Evolutionary conservation across 2,888 invertebrate genomes (phyloP).

Genomic region (Cephus spinipes): DNA sequence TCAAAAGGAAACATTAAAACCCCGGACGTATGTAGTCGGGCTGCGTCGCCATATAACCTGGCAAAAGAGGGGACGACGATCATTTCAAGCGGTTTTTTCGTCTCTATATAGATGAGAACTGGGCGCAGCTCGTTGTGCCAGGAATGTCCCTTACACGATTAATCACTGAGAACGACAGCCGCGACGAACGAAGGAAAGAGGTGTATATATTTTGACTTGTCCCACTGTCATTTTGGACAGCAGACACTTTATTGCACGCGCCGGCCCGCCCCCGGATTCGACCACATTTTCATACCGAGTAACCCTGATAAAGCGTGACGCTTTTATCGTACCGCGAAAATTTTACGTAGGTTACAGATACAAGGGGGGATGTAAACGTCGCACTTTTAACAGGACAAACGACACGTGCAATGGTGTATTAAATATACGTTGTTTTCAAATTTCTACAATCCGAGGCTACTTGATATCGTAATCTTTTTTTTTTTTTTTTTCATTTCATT

Average conservation of each 20-base stretch:
- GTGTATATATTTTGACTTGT: slow-evolving; percentile 44
- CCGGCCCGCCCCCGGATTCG: slow-evolving; percentile 33
- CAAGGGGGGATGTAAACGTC: not conserved
- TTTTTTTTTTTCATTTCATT: not conserved
- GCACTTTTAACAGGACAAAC: not conserved
- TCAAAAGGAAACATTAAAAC: slow-evolving; percentile 1
- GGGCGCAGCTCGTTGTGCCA: slow-evolving; percentile 42
- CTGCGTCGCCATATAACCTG: not conserved
- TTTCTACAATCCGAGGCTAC: not conserved
- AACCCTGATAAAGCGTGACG: slow-evolving; percentile 42
- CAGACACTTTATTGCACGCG: slow-evolving; percentile 47
- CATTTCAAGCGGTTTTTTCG: slow-evolving; percentile 3
- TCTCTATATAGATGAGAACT: slow-evolving; percentile 22
- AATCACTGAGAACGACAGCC: slow-evolving; percentile 47
- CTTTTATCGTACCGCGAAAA: slow-evolving; percentile 32
- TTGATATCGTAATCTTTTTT: not conserved
- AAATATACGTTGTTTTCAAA: not conserved
- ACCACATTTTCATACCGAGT: slow-evolving; percentile 45
- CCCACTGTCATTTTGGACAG: slow-evolving; percentile 45
- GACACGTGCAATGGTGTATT: not conserved
- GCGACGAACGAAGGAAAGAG: slow-evolving; percentile 31
- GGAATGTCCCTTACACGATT: slow-evolving; percentile 45
- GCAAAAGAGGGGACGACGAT: not conserved
- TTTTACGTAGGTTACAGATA: not conserved
- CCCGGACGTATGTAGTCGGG: not conserved